Conservation (phyloP, 2,797 vertebrate species). For the Microctenopoma lineatum region DNA sequence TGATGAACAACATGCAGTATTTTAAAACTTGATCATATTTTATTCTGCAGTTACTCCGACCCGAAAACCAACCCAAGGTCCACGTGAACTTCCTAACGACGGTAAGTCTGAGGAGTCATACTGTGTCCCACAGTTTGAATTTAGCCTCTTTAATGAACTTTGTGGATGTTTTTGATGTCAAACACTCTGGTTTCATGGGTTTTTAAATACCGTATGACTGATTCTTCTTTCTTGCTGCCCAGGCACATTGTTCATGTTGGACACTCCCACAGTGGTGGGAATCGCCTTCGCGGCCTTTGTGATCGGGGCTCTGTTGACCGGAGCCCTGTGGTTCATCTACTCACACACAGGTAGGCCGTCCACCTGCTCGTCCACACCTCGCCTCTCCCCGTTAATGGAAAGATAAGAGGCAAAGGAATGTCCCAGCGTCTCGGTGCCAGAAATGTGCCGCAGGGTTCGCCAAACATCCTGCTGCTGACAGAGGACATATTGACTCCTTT, state of each 20-base stretch:
- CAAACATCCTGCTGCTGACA: constrained; percentile 77
- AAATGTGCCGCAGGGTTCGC: constrained; percentile 62
- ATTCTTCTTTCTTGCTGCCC: constrained; percentile 23
- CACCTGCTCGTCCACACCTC: constrained; percentile 39
- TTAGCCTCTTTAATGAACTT: neutral
- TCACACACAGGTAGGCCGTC: constrained; percentile 91
- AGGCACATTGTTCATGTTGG: constrained; percentile 87
- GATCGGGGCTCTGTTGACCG: constrained; percentile 94
- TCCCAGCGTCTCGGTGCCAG: constrained; percentile 47
- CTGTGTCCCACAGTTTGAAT: neutral
- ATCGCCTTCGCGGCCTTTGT: constrained; percentile 96
- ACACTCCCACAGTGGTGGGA: constrained; percentile 92
- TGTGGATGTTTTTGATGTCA: neutral
- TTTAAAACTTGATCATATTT: no score
- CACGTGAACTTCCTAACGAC: accelerated
- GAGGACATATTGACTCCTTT: constrained; percentile 70
- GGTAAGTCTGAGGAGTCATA: constrained; percentile 42
- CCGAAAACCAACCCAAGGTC: neutral
- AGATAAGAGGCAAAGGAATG: constrained; percentile 72
- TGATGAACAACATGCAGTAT: no score
- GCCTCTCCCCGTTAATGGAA: constrained; percentile 53
- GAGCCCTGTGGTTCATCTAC: constrained; percentile 98
- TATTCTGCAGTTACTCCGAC: constrained; percentile 47
- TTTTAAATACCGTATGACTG: neutral
- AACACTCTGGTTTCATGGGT: neutral